Evolutionary conservation across 2,888 invertebrate species (phyloP).

Genomic region (Caenorhabditis macrosperma): DNA sequence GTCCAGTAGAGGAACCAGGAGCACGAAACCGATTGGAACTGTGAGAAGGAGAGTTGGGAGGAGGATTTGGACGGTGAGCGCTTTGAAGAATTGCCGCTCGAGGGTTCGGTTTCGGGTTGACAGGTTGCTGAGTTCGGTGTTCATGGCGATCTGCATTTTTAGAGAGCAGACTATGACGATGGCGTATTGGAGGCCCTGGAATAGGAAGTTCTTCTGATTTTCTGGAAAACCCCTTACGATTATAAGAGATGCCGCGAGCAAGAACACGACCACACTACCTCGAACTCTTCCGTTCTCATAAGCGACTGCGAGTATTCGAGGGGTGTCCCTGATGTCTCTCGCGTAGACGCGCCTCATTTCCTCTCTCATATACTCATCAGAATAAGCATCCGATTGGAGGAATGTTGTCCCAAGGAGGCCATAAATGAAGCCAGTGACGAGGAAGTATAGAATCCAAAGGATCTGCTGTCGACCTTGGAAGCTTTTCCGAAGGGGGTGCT

Average conservation of each 20-base stretch:
- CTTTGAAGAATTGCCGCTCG: conserved; percentile 31
- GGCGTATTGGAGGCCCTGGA: background rate
- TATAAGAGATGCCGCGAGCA: background rate
- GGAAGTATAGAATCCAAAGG: background rate
- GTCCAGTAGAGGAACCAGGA: background rate
- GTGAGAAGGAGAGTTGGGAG: conserved; percentile 24
- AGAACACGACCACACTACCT: background rate
- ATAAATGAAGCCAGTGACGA: background rate
- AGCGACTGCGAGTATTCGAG: background rate
- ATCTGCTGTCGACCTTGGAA: background rate
- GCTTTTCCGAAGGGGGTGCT: background rate
- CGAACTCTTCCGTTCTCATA: background rate
- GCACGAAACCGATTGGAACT: conserved; percentile 7
- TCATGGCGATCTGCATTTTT: background rate
- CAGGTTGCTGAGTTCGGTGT: background rate
- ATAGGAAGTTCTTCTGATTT: too few species aligned
- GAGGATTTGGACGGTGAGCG: conserved; percentile 18
- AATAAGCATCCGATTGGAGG: background rate
- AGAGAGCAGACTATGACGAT: background rate
- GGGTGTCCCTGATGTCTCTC: background rate
- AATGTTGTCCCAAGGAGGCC: background rate
- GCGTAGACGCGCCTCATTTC: background rate
- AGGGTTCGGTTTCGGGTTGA: conserved; percentile 14
- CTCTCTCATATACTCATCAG: background rate
- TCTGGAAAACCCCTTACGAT: background rate